Base-by-base conservation (phyloP, 2,888 invertebrate genomes). In the Caenorhabditis uteleia region DNA sequence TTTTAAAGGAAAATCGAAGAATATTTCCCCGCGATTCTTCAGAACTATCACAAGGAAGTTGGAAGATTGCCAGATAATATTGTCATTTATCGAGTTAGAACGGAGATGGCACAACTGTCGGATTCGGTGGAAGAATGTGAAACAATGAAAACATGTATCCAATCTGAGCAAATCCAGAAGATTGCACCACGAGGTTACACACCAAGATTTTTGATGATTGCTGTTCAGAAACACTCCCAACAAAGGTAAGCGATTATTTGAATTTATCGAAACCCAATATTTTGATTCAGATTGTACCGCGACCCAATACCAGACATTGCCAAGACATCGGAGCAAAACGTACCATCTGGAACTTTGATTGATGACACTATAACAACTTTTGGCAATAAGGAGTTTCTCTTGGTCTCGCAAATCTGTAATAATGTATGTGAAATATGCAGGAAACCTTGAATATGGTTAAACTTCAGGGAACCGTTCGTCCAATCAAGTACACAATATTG, bases 291-390 rank as follows among this genome's bases (percentile, higher is more conserved):
- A n/a, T n/a, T n/a, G n/a, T n/a, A n/a, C n/a, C n/a, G n/a, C n/a
- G n/a, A n/a, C n/a, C n/a, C n/a, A n/a, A n/a, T n/a, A n/a, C n/a
- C n/a, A n/a, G n/a, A n/a, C n/a, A n/a, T n/a, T 23, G 10, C n/a
- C 8, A 51, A 39, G n/a, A 18, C 64, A n/a, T 10, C 14, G 3
- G 54, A 66, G 33, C 62, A 57, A 16, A 73, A 73, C 29, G 68
- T 73, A 6, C 55, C 43, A 20, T 60, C 70, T 3, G 73, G 73
- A 23, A 70, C 70, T 3, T 62, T 59, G 20, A 47, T 68, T 20
- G 54, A 53, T 25, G 38, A 36, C 5, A 56, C 38, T 10, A 31
- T 59, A 18, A 60, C 60, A 10, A 38, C 55, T 1, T 50, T 53
- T 25, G 55, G 48, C 14, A 27, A 33, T 23, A 51, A 62, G n/a